Conservation (phyloP, 2,113 vertebrate species). For the Seriola dumerili region DNA sequence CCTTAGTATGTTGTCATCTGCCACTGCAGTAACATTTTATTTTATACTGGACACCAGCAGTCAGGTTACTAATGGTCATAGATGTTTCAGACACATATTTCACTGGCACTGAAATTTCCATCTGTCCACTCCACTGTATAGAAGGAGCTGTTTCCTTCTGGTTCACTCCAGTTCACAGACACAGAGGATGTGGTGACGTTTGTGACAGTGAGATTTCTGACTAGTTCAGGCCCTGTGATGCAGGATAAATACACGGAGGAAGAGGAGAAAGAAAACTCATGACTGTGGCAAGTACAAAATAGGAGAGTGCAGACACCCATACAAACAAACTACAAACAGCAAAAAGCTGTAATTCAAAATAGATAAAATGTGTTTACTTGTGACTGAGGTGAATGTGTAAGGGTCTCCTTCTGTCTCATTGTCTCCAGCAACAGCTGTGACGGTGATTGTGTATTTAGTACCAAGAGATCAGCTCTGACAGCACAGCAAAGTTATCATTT, state of each 20-base stretch:
- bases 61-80: slow-evolving; percentile 43
- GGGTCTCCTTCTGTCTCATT: slow-evolving; percentile 19
- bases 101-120: accelerated
- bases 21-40: slow-evolving; percentile 7
- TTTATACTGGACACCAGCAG: slow-evolving; percentile 43
- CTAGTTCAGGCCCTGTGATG: slow-evolving; percentile 31
- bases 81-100: accelerated
- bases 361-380: slow-evolving; percentile 7
- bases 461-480: slow-evolving; percentile 45
- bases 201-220: not conserved
- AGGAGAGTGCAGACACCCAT: too few relatives aligned
- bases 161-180: slow-evolving; percentile 43
- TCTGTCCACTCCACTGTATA: slow-evolving; percentile 44
- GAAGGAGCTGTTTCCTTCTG: slow-evolving; percentile 25
- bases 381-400: not conserved
- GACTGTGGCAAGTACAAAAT: too few relatives aligned
- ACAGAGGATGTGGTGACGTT: slow-evolving; percentile 44
- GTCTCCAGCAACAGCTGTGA: slow-evolving; percentile 34
- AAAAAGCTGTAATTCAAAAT: too few relatives aligned
- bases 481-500: not conserved
- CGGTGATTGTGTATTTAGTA: slow-evolving; percentile 32
- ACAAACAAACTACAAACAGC: too few relatives aligned
- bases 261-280: too few relatives aligned
- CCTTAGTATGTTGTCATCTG: not conserved
- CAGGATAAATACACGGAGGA: too few relatives aligned